Base-by-base conservation (phyloP, 1,140 invertebrate species). In the Saxidomus purpurata region DNA sequence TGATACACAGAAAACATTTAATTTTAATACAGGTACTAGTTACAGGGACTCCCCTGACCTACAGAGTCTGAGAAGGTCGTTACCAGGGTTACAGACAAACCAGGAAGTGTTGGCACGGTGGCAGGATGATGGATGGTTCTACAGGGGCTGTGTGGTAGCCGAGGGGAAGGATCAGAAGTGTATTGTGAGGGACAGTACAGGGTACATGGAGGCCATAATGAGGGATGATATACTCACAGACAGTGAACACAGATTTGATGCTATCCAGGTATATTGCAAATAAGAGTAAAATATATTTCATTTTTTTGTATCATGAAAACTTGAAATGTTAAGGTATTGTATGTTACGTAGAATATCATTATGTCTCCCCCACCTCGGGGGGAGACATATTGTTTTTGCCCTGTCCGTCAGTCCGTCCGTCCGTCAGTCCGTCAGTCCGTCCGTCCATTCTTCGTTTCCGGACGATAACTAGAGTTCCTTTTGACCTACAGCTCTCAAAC, bases 81-180 rank as follows among this genome's bases (percentile, higher is more conserved):
- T 69, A 9, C 55, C 86, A 28, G 49, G 71, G 25, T 47, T 90
- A 17, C 47, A 80, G 59, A 55, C 31, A 40, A 88, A 93, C 22
- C 92, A 94, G 90, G 93, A 95, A 84, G 94, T 95, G 0, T 86
- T 95, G 76, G 93, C 94, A 52, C 87, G 92, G 0, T 95, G 94
- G 93, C 82, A 88, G 2, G 94, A 95, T 92, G 94, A 95, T 79
- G 94, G 94, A 34, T 95, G 94, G 94, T 95, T 93, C 71, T 95
- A 94, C 77, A 90, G 86, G 90, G 92, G 94, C 13, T 90, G 86
- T 9, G 89, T 94, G 0, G 31, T 59, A n/a, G 85, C 89, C n/a
- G 74, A 85, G 38, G 61, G 83, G 59, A 90, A 85, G 52, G 90
- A 93, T 55, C 82, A 79, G 43, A 90, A 86, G 36, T 94, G 94